These are phyloP conservation scores for Dryococelus australis DNA, from an alignment of 2,888 invertebrate species.

Conservation along the genomic window DNA sequence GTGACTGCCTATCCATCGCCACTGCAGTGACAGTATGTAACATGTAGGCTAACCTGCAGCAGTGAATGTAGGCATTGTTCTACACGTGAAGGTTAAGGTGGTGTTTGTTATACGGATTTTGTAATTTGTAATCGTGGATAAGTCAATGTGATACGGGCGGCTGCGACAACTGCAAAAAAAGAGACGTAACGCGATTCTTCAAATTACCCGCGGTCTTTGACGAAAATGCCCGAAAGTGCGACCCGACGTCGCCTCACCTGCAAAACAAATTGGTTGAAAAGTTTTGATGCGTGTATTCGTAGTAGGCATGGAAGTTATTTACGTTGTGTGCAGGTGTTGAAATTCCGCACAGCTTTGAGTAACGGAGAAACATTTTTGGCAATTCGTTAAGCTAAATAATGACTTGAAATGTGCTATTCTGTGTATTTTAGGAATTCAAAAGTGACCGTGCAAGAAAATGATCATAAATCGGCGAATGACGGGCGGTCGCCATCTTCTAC, in stretches of 20 bases:
- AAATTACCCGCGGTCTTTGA: conserved; percentile 46
- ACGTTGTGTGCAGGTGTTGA: conserved; percentile 25
- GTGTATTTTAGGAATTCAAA: conserved; percentile 34
- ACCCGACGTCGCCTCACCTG: conserved; percentile 48
- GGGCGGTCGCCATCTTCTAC: conserved; percentile 68
- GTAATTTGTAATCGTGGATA: neutral
- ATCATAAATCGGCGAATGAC: conserved; percentile 56
- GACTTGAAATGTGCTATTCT: conserved; percentile 35
- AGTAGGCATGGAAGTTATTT: conserved; percentile 42
- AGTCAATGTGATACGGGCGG: neutral
- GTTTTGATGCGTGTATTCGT: conserved; percentile 39
- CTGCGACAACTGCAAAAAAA: neutral
- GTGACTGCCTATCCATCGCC: neutral
- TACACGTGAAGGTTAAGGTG: neutral
- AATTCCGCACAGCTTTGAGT: conserved; percentile 23
- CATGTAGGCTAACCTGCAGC: neutral
- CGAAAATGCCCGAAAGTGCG: conserved; percentile 49
- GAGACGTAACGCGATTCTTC: conserved; percentile 33
- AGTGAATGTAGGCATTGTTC: neutral
- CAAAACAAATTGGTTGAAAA: conserved; percentile 40
- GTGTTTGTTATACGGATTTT: neutral
- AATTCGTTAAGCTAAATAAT: neutral
- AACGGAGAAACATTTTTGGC: neutral
- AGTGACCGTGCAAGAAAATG: conserved; percentile 44
- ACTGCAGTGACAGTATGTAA: neutral